These are phyloP conservation scores for Lamellibrachia columna DNA, from an alignment of 2,888 invertebrate genomes.

Conservation along the genomic window DNA sequence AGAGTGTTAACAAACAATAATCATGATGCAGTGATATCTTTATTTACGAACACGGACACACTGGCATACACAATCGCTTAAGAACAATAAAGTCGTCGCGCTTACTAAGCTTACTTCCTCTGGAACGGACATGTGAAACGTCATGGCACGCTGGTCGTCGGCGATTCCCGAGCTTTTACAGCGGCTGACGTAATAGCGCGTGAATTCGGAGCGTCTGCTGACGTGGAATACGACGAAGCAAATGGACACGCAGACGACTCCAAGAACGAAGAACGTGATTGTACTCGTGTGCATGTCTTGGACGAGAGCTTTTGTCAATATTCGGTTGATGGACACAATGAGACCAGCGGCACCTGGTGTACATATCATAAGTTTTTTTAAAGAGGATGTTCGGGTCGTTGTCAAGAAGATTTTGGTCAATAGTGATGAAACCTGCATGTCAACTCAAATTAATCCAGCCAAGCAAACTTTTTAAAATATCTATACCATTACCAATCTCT, in stretches of 20 bases:
- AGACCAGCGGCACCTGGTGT: constrained; percentile 83
- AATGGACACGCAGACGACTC: constrained; percentile 78
- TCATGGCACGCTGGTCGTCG: constrained; percentile 73
- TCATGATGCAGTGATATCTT: no score
- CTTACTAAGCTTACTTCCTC: constrained; percentile 84
- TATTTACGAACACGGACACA: no score
- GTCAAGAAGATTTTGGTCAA: no score
- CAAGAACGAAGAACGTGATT: constrained; percentile 85
- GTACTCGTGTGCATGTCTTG: constrained; percentile 81
- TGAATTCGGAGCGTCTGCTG: constrained; percentile 82
- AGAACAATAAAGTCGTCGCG: neutral
- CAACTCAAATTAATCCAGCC: no score
- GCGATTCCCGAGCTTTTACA: constrained; percentile 68
- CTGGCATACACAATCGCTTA: no score
- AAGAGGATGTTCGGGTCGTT: no score
- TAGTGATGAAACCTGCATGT: no score
- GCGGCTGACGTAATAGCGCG: constrained; percentile 81
- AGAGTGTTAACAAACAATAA: no score
- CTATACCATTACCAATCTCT: no score
- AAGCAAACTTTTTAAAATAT: no score
- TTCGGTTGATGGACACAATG: constrained; percentile 84
- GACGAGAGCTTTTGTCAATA: constrained; percentile 82
- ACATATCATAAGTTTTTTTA: neutral
- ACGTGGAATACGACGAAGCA: constrained; percentile 83
- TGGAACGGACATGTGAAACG: constrained; percentile 77